Conservation (phyloP, 2,113 vertebrate genomes). For the Miniopterus natalensis region DNA sequence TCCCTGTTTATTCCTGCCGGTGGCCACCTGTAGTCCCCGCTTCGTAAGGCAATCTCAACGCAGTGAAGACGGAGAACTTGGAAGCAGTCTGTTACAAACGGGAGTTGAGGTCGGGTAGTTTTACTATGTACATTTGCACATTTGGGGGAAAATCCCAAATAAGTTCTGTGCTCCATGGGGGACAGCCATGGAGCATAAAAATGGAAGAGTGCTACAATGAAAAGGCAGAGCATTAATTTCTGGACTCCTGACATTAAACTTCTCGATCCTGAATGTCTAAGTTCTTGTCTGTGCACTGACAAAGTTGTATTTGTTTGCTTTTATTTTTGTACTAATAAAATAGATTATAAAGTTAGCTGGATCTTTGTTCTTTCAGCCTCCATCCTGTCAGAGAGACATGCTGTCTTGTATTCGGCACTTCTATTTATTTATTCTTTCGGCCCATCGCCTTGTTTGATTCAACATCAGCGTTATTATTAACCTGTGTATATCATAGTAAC, state of each 20-base stretch:
- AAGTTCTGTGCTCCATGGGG: background rate
- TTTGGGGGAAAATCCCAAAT: background rate
- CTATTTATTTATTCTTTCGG: background rate
- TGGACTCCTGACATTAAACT: constrained; percentile 31
- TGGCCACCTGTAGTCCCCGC: background rate
- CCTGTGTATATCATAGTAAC: background rate
- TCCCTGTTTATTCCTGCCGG: background rate
- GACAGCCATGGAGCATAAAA: constrained; percentile 8
- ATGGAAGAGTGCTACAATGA: background rate
- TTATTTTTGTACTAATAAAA: constrained; percentile 63
- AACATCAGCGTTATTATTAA: background rate
- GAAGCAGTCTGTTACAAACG: constrained; percentile 20
- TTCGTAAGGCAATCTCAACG: constrained; percentile 14
- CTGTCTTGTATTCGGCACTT: background rate
- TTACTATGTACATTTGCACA: constrained; percentile 36
- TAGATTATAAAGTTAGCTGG: constrained; percentile 21
- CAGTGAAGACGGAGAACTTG: constrained; percentile 40
- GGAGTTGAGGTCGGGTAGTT: background rate
- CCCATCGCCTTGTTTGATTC: background rate
- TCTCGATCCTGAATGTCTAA: constrained; percentile 46
- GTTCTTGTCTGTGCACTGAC: constrained; percentile 43
- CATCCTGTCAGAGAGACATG: background rate
- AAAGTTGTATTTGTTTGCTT: constrained; percentile 54
- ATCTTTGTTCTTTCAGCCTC: background rate
- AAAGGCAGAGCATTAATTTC: background rate